Evolutionary conservation across 2,888 invertebrate genomes (phyloP).

Genomic region (Drosophila siamana): DNA sequence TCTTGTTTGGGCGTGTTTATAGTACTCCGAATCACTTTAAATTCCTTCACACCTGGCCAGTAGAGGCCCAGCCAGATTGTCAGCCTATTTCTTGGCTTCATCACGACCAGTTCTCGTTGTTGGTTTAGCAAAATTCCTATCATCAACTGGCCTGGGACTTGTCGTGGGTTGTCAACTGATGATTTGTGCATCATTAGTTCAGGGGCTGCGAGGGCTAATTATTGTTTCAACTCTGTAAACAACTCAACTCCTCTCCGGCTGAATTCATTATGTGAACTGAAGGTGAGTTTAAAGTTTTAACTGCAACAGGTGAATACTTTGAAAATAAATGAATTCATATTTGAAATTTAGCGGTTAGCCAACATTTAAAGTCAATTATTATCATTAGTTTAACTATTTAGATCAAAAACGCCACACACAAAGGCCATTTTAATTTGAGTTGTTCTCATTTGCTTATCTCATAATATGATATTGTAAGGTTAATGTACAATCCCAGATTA

Average conservation of each 20-base stretch:
- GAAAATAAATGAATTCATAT: no score
- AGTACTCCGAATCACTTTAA: slow-evolving; percentile 45
- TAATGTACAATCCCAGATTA: no score
- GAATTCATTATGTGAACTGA: no score
- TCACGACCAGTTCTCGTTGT: slow-evolving; percentile 17
- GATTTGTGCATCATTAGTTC: slow-evolving; percentile 62
- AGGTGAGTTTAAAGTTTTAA: no score
- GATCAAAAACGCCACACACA: no score
- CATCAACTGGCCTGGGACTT: slow-evolving; percentile 6
- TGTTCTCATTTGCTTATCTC: no score
- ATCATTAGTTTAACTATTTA: no score
- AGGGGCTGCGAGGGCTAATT: slow-evolving; percentile 45
- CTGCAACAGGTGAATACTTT: no score
- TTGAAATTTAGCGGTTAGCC: no score
- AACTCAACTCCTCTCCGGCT: not conserved
- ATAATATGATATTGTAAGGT: no score
- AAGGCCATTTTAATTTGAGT: no score
- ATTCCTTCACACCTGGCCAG: slow-evolving; percentile 38
- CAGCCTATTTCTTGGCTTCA: not conserved
- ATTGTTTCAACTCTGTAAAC: slow-evolving; percentile 22
- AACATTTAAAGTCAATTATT: no score
- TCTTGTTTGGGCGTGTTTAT: slow-evolving; percentile 53
- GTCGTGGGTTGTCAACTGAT: slow-evolving; percentile 29
- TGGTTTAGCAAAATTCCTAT: slow-evolving; percentile 38
- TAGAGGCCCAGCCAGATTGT: not conserved